These are phyloP conservation scores for Monoplex corrugatus DNA, from an alignment of 2,888 invertebrate genomes.

Conservation along the genomic window DNA sequence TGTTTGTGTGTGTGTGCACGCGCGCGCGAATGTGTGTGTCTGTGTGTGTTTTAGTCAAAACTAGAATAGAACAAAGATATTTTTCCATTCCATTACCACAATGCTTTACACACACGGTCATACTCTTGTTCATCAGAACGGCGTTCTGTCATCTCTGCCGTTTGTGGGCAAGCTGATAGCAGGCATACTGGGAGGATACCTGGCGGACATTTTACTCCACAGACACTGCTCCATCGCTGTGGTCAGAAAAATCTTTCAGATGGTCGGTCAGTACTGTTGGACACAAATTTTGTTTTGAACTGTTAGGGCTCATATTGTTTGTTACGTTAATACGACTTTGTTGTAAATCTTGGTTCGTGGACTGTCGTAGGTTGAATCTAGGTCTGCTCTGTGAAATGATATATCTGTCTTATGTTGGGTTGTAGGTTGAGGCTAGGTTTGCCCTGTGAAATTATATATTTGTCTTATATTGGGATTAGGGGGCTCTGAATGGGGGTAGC, in stretches of 20 bases:
- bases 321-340: neutral
- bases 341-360: too few relatives aligned
- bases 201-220: constrained; percentile 47
- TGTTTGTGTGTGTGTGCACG: neutral
- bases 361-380: too few relatives aligned
- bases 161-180: constrained; percentile 52
- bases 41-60: neutral
- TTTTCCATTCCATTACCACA: too few relatives aligned
- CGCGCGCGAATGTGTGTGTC: neutral
- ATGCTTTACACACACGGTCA: too few relatives aligned
- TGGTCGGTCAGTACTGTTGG: constrained; percentile 44
- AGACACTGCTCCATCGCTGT: constrained; percentile 16
- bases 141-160: constrained; percentile 48
- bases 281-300: neutral
- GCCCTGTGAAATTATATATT: too few relatives aligned
- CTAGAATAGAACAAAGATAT: too few relatives aligned
- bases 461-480: too few relatives aligned
- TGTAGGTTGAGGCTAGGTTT: too few relatives aligned
- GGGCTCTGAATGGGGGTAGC: too few relatives aligned
- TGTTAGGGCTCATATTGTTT: too few relatives aligned
- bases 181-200: constrained; percentile 49
- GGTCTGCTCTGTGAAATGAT: too few relatives aligned
- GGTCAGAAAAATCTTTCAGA: constrained; percentile 53
- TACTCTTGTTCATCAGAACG: constrained; percentile 48
- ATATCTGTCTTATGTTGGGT: too few relatives aligned